Conservation (phyloP, 2,888 invertebrate species). For the Megastigmus dorsalis region DNA sequence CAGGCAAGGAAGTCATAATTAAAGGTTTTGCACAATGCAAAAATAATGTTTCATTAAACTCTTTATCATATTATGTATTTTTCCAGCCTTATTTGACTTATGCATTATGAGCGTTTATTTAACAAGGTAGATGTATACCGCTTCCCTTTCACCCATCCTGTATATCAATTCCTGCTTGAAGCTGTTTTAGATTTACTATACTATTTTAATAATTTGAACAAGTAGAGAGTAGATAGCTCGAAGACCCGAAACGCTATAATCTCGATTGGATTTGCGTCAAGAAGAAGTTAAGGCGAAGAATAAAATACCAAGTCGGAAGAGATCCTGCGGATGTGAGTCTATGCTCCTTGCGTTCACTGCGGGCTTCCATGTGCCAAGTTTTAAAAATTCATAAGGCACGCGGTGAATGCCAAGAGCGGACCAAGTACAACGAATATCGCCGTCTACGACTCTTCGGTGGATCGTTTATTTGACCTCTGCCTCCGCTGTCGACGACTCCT, state of each 20-base stretch:
- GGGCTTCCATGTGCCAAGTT: constrained; percentile 90
- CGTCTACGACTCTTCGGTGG: constrained; percentile 1
- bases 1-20: no score
- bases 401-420: constrained; percentile 99
- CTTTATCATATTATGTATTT: no score
- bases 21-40: no score
- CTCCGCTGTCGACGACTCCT: no score
- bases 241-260: neutral
- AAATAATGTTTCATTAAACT: no score
- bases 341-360: constrained; percentile 95
- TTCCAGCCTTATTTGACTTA: no score
- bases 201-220: neutral
- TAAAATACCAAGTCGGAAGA: constrained; percentile 36
- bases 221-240: neutral
- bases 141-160: no score
- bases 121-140: no score
- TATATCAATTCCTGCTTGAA: neutral
- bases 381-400: constrained; percentile 95
- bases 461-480: neutral
- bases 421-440: constrained; percentile 75
- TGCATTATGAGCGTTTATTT: no score
- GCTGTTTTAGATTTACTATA: neutral
- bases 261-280: constrained; percentile 22
- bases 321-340: constrained; percentile 67
- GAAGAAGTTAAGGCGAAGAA: constrained; percentile 35